A percentile compares a stretch with the other conserved stretches of the same genome.
phyloP scores from a whole-genome alignment of 2,888 invertebrate species.

The Strigamia maritima region DNA sequence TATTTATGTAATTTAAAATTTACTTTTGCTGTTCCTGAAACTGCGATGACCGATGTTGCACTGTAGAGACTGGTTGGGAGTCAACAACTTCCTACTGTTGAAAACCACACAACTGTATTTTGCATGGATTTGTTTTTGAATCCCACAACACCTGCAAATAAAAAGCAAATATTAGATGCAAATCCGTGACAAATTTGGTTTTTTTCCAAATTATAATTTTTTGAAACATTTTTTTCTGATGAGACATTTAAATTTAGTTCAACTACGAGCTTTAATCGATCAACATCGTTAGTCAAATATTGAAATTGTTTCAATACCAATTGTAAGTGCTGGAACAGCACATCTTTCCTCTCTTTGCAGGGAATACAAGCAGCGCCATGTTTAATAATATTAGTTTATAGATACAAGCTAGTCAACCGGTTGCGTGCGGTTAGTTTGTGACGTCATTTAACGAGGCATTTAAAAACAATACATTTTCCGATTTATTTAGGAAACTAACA shows the following conservation, averaged over 20 bases:
- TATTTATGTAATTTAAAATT: not conserved
- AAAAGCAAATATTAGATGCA: too few relatives aligned
- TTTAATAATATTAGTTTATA: not conserved
- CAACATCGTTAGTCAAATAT: too few relatives aligned
- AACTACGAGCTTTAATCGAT: too few relatives aligned
- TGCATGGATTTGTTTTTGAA: not conserved
- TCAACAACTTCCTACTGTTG: not conserved
- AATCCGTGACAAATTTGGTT: too few relatives aligned
- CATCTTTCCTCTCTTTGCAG: not conserved
- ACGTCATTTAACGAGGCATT: not conserved
- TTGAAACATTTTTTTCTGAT: too few relatives aligned
- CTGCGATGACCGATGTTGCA: not conserved
- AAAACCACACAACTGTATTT: not conserved
- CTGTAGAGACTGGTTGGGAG: not conserved
- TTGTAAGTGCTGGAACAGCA: not conserved
- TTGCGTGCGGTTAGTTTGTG: not conserved
- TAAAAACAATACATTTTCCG: too few relatives aligned
- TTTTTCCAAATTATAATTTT: too few relatives aligned
- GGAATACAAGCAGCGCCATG: not conserved
- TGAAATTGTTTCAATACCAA: not conserved
- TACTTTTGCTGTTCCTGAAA: not conserved
- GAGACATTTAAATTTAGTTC: too few relatives aligned
- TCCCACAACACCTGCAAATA: too few relatives aligned
- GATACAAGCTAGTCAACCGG: not conserved
- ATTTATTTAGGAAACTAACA: too few relatives aligned